These are phyloP conservation scores for Protobothrops mucrosquamatus DNA, from an alignment of 2,113 vertebrate species.

Conservation along the genomic window DNA sequence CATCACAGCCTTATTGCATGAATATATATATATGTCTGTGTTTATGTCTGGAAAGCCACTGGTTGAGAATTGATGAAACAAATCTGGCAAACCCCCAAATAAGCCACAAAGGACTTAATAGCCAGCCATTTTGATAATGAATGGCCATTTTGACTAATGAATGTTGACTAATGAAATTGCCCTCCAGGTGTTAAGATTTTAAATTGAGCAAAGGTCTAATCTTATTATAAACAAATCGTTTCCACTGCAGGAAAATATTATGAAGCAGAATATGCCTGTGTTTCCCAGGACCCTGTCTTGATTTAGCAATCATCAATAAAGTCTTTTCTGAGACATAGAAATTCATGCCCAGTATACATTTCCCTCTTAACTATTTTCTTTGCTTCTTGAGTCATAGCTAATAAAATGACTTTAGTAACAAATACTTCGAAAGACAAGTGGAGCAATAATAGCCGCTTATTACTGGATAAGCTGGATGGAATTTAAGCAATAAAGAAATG, in stretches of 20 bases:
- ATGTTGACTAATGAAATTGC: not conserved
- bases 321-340: not conserved
- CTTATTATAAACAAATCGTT: not conserved
- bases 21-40: not conserved
- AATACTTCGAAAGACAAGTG: constrained; percentile 2
- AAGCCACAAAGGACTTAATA: not conserved
- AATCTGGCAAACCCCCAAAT: not conserved
- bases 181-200: not conserved
- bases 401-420: not conserved
- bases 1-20: not conserved
- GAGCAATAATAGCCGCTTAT: not conserved
- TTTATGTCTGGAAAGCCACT: not conserved
- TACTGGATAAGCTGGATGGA: constrained; percentile 22
- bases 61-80: not conserved
- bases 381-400: not conserved
- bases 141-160: not conserved
- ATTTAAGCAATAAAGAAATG: constrained; percentile 6
- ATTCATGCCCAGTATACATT: not conserved
- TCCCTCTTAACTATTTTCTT: not conserved
- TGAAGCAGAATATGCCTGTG: not conserved
- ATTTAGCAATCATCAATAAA: constrained; percentile 3
- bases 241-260: not conserved
- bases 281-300: not conserved
- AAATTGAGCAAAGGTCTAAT: not conserved
- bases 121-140: not conserved